Evolutionary conservation across 2,797 vertebrate species (phyloP).

Genomic region (Pampus argenteus): DNA sequence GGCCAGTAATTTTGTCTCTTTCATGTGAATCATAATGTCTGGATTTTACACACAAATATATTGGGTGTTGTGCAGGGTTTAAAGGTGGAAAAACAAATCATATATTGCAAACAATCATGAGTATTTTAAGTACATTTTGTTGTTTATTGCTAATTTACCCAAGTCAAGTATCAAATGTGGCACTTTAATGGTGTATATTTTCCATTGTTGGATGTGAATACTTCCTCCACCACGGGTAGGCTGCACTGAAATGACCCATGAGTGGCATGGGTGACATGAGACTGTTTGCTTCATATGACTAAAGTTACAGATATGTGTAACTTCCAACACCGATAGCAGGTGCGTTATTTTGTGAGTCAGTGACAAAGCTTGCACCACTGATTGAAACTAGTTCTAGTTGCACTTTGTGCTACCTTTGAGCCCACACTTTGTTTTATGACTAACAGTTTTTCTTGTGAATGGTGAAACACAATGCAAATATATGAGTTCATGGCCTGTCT

Average conservation of each 20-base stretch:
- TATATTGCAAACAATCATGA: neutral
- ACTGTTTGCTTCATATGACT: constrained; percentile 60
- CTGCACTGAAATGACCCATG: constrained; percentile 31
- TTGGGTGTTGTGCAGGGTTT: neutral
- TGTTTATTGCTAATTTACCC: neutral
- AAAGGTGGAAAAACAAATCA: constrained; percentile 14
- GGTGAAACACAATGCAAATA: constrained; percentile 16
- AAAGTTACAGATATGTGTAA: constrained; percentile 61
- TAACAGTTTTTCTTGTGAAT: constrained; percentile 32
- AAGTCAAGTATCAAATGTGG: neutral
- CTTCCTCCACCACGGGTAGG: neutral
- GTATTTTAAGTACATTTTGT: neutral
- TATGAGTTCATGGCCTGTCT: neutral
- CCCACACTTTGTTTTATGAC: constrained; percentile 31
- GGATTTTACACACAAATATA: constrained; percentile 24
- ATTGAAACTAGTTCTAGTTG: constrained; percentile 63
- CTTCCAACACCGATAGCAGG: constrained; percentile 65
- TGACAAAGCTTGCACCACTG: constrained; percentile 17
- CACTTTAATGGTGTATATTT: neutral
- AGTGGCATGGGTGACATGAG: constrained; percentile 21
- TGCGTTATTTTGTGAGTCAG: constrained; percentile 52
- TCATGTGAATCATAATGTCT: constrained; percentile 40
- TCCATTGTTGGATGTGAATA: constrained; percentile 7
- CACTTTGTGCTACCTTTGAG: constrained; percentile 16
- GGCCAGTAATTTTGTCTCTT: constrained; percentile 40